Evolutionary conservation across 2,797 vertebrate species (phyloP).

Genomic region (Fringilla coelebs): DNA sequence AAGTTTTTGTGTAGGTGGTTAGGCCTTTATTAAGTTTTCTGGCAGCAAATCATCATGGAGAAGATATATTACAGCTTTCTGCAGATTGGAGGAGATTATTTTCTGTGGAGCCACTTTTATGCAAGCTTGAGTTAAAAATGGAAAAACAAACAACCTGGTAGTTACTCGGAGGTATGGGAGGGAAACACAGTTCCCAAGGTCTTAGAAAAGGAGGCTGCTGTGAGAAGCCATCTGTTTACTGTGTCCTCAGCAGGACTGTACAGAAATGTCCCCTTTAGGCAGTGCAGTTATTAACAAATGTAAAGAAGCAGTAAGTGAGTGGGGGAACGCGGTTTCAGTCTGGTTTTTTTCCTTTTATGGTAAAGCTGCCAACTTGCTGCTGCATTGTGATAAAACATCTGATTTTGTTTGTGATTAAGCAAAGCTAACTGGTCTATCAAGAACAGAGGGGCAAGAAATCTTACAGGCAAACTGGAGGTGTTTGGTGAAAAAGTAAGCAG

Average conservation of each 20-base stretch:
- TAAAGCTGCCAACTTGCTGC: slow-evolving; percentile 56
- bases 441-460: not conserved
- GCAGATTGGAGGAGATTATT: not conserved
- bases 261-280: slow-evolving; percentile 38
- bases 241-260: slow-evolving; percentile 9
- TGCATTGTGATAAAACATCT: slow-evolving; percentile 60
- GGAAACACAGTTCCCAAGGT: slow-evolving; percentile 20
- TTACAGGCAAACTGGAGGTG: not conserved
- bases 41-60: not conserved
- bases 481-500: not conserved
- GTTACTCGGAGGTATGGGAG: slow-evolving; percentile 8
- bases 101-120: slow-evolving; percentile 24
- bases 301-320: slow-evolving; percentile 36
- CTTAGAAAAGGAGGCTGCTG: slow-evolving; percentile 14
- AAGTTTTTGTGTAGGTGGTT: not conserved
- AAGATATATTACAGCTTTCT: not conserved
- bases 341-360: slow-evolving; percentile 78
- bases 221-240: not conserved
- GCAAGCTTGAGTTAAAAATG: slow-evolving; percentile 24
- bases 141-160: slow-evolving; percentile 51
- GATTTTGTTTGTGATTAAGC: slow-evolving; percentile 67
- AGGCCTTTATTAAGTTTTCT: not conserved
- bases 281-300: slow-evolving; percentile 25
- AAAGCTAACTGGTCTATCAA: slow-evolving; percentile 55
- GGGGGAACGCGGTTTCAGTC: not conserved